Evolutionary conservation across 2,797 vertebrate species (phyloP), one percentile per base, ranked within the genome.

Genomic region (Hirundo rustica): DNA sequence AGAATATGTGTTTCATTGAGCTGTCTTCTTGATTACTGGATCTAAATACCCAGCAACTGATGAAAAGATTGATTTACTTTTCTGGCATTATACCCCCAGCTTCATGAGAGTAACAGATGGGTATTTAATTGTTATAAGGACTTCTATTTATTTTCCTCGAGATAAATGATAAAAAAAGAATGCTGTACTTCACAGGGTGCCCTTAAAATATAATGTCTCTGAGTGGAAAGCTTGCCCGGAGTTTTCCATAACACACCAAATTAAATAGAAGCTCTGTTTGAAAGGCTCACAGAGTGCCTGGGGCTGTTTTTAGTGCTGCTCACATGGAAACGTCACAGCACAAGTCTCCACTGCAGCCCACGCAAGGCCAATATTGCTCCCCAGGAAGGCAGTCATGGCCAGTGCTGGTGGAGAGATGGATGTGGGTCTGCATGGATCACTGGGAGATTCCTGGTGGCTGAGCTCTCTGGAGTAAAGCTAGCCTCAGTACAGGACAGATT

Each of bases 241-340:
- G 55, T 80, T 96, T 92, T 96, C 87, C 66, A 38, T 86, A 91
- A 66, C 87, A 74, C 72, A 89, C 62, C 36, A 60, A 81, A 91
- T 86, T 72, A 93, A 91, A 82, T 72, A 84, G 2, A 1, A 83
- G 40, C 75, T 91, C 78, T 82, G 34, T 85, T 74, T 94, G 81
- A 83, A 80, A 79, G 83, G 4, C 77, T 81, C 51, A 7, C 7
- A 29, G 62, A 10, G 67, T 55, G 89, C 89, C 81, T 91, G 34
- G 50, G 89, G 91, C 86, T 94, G 94, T 45, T 96, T 92, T 85
- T 74, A 90, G 77, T 38, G 20, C 80, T 47, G 78, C 88, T 93
- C 30, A 83, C 51, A 81, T 64, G 58, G 90, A 88, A 95, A 88
- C 5, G 0, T 91, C 88, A 76, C 85, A 89, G 68, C 54, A n/a